These are phyloP conservation scores for Meteorus sp. DNA, from an alignment of 1,140 invertebrate species.

Conservation along the genomic window DNA sequence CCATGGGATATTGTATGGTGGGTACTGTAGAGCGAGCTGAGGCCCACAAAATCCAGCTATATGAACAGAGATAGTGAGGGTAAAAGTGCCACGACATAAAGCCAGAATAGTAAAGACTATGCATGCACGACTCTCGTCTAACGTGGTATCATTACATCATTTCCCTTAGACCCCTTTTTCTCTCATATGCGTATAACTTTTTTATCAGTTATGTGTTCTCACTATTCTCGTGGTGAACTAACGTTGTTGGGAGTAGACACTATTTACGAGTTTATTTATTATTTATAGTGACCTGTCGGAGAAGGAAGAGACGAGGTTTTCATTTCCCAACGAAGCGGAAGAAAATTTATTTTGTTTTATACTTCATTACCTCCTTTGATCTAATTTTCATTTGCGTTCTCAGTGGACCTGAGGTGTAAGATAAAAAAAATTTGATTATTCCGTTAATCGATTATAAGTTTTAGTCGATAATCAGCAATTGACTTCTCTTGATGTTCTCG, in stretches of 20 bases:
- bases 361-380: too few species aligned
- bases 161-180: conserved; percentile 31
- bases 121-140: conserved; percentile 43
- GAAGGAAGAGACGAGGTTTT: background rate
- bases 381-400: too few species aligned
- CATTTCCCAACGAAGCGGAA: background rate
- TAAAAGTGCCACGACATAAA: background rate
- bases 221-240: conserved; percentile 21
- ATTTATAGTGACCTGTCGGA: conserved; percentile 41
- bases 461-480: background rate
- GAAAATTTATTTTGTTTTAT: conserved; percentile 13
- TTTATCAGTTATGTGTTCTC: background rate
- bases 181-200: conserved; percentile 2
- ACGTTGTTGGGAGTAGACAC: background rate
- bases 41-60: conserved; percentile 4
- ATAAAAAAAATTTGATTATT: background rate
- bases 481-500: too few species aligned
- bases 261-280: conserved; percentile 43
- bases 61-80: conserved; percentile 15
- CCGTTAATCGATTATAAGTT: background rate
- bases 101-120: conserved; percentile 29
- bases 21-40: conserved; percentile 16
- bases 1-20: conserved; percentile 14
- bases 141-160: conserved; percentile 51
- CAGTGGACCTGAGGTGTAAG: too few species aligned